Base-by-base conservation (phyloP, 2,888 invertebrate species). In the Sceliomorpha sp. region DNA sequence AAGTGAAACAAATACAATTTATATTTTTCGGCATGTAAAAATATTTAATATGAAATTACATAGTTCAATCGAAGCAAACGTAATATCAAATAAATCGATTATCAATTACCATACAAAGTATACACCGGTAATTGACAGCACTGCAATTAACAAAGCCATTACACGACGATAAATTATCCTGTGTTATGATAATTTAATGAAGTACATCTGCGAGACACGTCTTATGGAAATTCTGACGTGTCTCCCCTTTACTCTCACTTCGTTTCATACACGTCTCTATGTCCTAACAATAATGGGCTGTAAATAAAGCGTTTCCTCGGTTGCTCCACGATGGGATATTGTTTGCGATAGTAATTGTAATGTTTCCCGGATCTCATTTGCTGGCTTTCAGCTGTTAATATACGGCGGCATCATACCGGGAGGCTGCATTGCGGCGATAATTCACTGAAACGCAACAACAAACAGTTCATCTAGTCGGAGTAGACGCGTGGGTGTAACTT, bases 331-430 rank as follows among this genome's bases (percentile, higher is more conserved):
- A 48, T 17, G 26, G 55, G 47, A 63, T 74, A 81, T 81, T 81
- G 81, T 82, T 81, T 79, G 77, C 77, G 37, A 75, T 72, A 73
- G 79, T 83, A 82, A 83, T 83, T 81, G 81, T 83, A 79, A 80
- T 77, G 82, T 81, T 80, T 79, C 77, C 77, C 76, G 79, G 81
- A 82, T 82, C 79, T 82, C 79, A 81, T 80, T 83, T 79, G 77
- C 73, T 75, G 78, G 77, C 77, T 83, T 82, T 80, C 81, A 82
- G 76, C 66, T 59, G 79, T 56, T 81, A 82, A 81, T 82, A 81
- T 82, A 82, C 79, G 78, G 56, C 75, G 69, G 78, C 69, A 72
- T 48, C 72, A 73, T 76, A 75, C 68, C 72, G 45, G 68, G 72
- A 73, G 80, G 75, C 77, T 72, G 59, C 68, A 75, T 74, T 73